Base-by-base conservation (phyloP, 2,113 vertebrate species). In the Nothobranchius furzeri region DNA sequence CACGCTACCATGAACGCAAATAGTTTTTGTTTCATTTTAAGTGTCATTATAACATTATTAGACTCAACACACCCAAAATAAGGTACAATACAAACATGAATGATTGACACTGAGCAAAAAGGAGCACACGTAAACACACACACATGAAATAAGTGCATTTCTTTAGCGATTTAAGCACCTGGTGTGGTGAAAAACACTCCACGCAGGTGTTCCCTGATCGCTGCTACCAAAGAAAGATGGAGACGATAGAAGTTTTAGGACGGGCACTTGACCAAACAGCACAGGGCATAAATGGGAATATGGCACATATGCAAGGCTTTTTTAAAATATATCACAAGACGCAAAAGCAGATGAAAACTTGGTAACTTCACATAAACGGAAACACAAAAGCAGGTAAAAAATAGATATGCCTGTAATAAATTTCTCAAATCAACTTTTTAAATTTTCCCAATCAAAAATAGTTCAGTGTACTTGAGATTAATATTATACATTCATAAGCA, bases 371-470 rank as follows among this genome's bases (percentile, higher is more conserved):
- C 69, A 58, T 46, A 53, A 43, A 68, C 61, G 50, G 35, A 65
- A 40, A 40, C 37, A 79, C 64, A 61, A 69, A 82, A 81, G 81
- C 74, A 0, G 76, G 78, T 84, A 87, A 88, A 88, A 90, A 87
- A 84, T 89, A 90, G 84, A 90, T 84, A 76, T 83, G 61, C 68
- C 60, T 82, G 70, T 78, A 69, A 66, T 83, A 63, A 67, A 76
- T 42, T 25, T 84, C 53, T 77, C 70, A 56, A 85, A 81, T 86
- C 68, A 78, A 70, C 67, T 70, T 73, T 60, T 54, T 70, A 30
- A 30, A 40, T 64, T 54, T 57, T 45, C 56, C 36, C 76, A 85
- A 82, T 91, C 54, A 90, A 90, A 93, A 92, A 90, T 87, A 92
- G 72, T 87, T 85, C 13, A 64, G 79, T 35, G 68, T 85, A 85